phyloP scores from a whole-genome alignment of 2,113 vertebrate species.

The Pygoscelis adeliae region DNA sequence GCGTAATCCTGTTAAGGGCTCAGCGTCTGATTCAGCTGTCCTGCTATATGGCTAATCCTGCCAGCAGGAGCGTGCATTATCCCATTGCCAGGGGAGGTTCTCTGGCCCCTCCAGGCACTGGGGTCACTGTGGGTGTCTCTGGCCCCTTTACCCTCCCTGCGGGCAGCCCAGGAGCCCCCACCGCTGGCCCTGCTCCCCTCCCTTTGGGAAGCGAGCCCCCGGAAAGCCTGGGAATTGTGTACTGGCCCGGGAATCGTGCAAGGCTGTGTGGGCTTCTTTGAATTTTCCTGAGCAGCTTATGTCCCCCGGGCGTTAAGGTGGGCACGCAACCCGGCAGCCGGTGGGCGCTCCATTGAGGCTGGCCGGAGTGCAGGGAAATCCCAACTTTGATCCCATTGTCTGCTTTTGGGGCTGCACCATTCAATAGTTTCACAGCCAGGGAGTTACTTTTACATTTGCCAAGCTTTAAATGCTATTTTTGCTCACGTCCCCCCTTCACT shows the following conservation, averaged over 20 bases:
- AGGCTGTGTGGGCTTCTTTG: not conserved
- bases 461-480: not conserved
- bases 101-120: not conserved
- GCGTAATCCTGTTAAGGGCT: slow-evolving; percentile 51
- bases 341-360: not conserved
- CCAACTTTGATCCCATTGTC: not conserved
- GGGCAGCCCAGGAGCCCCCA: not conserved
- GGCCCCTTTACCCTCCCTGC: not conserved
- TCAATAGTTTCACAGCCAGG: not conserved
- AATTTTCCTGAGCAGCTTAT: not conserved
- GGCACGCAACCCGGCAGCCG: not conserved
- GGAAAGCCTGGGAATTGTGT: not conserved
- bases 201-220: not conserved
- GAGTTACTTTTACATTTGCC: not conserved
- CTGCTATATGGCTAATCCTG: slow-evolving; percentile 4
- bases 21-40: slow-evolving; percentile 54
- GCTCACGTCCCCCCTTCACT: not conserved
- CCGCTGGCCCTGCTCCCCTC: not conserved
- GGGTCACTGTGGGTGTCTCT: not conserved
- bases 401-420: rapidly evolving
- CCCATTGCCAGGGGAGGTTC: not conserved
- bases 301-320: not conserved
- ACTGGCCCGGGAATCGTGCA: not conserved
- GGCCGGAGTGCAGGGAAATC: not conserved
- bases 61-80: not conserved